Evolutionary conservation across 2,888 invertebrate species (phyloP).

Genomic region (Cosmorhoe ocellata): DNA sequence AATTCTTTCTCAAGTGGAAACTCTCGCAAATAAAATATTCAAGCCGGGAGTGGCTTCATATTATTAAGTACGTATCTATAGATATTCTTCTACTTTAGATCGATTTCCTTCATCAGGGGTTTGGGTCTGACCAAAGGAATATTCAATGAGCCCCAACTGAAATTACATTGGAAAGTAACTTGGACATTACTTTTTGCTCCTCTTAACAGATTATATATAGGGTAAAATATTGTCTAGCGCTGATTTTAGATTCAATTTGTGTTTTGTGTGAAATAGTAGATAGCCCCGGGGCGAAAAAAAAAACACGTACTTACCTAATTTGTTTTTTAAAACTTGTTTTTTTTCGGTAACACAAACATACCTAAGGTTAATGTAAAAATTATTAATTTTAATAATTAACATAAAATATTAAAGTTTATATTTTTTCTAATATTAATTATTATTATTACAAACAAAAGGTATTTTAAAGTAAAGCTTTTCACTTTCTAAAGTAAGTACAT

Average conservation of each 20-base stretch:
- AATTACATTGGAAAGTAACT: slow-evolving; percentile 12
- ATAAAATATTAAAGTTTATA: too few relatives aligned
- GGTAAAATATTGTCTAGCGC: neutral
- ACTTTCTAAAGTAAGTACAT: too few relatives aligned
- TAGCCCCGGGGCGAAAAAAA: too few relatives aligned
- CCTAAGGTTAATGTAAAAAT: too few relatives aligned
- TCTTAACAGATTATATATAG: neutral
- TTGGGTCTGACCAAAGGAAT: slow-evolving; percentile 20
- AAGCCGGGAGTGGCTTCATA: slow-evolving; percentile 1
- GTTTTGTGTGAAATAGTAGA: too few relatives aligned
- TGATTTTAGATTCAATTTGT: neutral
- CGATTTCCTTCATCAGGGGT: slow-evolving; percentile 11
- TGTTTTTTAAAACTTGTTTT: too few relatives aligned
- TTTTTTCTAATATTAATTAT: too few relatives aligned
- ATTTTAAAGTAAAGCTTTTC: too few relatives aligned
- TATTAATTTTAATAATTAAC: too few relatives aligned
- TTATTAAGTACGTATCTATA: neutral
- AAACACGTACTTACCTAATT: too few relatives aligned
- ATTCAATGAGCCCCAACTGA: slow-evolving; percentile 19
- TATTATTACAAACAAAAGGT: too few relatives aligned
- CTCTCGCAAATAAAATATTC: slow-evolving; percentile 12
- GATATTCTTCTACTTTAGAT: slow-evolving; percentile 13
- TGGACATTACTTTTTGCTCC: neutral
- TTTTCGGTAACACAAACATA: too few relatives aligned
- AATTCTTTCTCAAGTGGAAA: neutral